A percentile compares a stretch with the other conserved stretches of the same genome.
Conservation (phyloP, 1,140 invertebrate genomes). For the Cyclargus thomasi region DNA sequence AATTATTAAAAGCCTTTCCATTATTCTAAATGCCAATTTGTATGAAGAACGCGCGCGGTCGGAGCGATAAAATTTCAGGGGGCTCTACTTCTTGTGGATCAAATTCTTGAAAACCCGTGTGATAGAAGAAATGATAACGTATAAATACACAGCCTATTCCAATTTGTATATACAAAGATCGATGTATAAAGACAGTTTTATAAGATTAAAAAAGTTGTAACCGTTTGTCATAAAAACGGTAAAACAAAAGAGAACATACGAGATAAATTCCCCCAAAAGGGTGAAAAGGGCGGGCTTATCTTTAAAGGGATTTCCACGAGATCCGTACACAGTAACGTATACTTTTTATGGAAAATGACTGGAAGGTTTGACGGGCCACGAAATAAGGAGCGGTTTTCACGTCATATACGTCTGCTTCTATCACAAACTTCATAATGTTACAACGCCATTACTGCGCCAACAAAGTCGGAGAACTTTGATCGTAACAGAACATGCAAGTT, state of each 20-base stretch:
- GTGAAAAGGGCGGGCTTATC: conserved; percentile 8
- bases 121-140: too few species aligned
- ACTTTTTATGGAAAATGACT: conserved; percentile 15
- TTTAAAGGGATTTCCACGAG: conserved; percentile 8
- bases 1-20: conserved; percentile 1
- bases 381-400: conserved; percentile 9
- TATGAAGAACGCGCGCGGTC: neutral
- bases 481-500: neutral
- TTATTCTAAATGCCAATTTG: neutral
- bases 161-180: neutral
- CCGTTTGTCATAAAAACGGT: conserved; percentile 5
- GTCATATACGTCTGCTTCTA: neutral
- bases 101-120: neutral
- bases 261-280: conserved; percentile 11
- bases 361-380: neutral
- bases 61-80: neutral
- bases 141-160: too few species aligned
- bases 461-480: neutral
- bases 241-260: conserved; percentile 1
- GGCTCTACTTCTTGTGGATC: neutral
- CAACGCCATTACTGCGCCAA: neutral
- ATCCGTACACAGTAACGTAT: conserved; percentile 4
- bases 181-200: neutral
- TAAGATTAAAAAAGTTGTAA: conserved; percentile 8
- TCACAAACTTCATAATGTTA: neutral